Conservation (phyloP, 1,140 invertebrate species). For the Drosophila quadrilineata region DNA sequence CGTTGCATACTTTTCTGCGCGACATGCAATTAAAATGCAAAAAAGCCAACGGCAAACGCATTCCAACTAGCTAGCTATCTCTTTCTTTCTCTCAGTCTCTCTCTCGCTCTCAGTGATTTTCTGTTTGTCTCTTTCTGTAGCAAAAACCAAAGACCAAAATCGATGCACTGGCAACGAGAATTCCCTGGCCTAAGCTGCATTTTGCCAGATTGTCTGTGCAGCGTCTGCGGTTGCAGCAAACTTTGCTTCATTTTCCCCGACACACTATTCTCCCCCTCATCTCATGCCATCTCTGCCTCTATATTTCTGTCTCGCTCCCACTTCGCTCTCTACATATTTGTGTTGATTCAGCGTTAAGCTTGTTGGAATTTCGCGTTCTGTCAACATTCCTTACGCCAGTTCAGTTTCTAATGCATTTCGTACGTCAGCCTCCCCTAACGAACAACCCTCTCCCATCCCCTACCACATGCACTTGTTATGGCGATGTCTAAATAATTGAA, state of each 20-base stretch:
- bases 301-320: constrained; percentile 7
- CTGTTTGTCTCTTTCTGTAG: background rate
- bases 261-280: too few species aligned
- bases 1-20: constrained; percentile 70
- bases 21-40: constrained; percentile 79
- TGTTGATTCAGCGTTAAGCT: constrained; percentile 75
- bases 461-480: constrained; percentile 47
- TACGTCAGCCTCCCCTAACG: too few species aligned
- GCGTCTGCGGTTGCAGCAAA: constrained; percentile 70
- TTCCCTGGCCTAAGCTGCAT: constrained; percentile 24
- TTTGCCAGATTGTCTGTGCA: constrained; percentile 54
- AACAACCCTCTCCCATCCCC: too few species aligned
- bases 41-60: constrained; percentile 63
- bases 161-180: constrained; percentile 68
- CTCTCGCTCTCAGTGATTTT: background rate
- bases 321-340: too few species aligned
- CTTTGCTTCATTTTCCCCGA: constrained; percentile 39
- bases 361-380: constrained; percentile 74
- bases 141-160: constrained; percentile 70
- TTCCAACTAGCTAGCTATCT: background rate
- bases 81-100: background rate
- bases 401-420: constrained; percentile 53
- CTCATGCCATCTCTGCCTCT: background rate
- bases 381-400: constrained; percentile 70
- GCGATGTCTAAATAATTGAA: constrained; percentile 56